Percentiles rank a stretch among this genome's conserved stretches.
Evolutionary conservation across 2,113 vertebrate species (phyloP).

Genomic region (Cheirogaleus medius): DNA sequence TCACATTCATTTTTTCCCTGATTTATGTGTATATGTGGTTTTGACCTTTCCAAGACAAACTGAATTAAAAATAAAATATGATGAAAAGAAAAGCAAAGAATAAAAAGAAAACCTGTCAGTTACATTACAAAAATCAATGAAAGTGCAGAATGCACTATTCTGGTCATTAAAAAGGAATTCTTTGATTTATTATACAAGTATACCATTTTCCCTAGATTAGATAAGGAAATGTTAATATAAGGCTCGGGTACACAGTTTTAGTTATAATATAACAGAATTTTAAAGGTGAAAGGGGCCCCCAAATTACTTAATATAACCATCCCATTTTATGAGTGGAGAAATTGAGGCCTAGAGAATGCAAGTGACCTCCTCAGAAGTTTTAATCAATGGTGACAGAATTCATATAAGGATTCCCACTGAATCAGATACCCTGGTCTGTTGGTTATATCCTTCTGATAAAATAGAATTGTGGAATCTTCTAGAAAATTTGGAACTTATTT

Average conservation of each 20-base stretch:
- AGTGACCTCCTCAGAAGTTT: neutral
- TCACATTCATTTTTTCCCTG: neutral
- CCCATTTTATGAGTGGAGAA: neutral
- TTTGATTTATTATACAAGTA: neutral
- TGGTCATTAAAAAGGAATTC: neutral
- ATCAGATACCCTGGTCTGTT: neutral
- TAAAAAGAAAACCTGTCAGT: neutral
- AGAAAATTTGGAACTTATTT: neutral
- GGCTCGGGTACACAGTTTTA: neutral
- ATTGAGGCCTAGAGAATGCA: neutral
- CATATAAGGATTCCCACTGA: neutral
- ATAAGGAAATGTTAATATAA: neutral
- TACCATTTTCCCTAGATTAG: neutral
- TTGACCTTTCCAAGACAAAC: slow-evolving; percentile 28
- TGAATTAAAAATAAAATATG: slow-evolving; percentile 27
- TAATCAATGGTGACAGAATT: neutral
- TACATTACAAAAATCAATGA: slow-evolving; percentile 17
- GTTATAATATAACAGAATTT: neutral
- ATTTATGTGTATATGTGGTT: neutral
- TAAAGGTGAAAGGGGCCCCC: neutral
- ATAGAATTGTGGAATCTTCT: neutral
- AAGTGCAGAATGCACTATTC: neutral
- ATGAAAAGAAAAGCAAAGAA: slow-evolving; percentile 27
- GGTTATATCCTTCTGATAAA: neutral
- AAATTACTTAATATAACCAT: neutral